Evolutionary conservation across 2,797 vertebrate species (phyloP).

Genomic region (Benthosema pterotum): DNA sequence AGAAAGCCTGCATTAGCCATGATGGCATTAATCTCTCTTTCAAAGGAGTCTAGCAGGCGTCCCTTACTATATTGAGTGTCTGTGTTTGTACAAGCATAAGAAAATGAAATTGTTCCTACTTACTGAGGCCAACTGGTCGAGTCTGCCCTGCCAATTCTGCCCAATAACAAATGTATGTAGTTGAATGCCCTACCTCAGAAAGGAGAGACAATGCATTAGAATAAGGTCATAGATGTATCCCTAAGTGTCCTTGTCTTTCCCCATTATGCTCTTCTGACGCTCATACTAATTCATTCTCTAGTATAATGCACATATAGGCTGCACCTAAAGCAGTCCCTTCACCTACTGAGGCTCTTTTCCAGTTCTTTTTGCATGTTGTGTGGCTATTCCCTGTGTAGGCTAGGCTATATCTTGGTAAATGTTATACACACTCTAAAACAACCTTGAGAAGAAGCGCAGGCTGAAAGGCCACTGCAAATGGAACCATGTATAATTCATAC

Average conservation of each 20-base stretch:
- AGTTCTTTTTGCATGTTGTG: background rate
- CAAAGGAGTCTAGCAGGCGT: background rate
- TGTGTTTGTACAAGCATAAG: background rate
- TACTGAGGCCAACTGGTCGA: too few relatives aligned
- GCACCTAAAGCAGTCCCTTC: background rate
- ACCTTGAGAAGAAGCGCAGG: conserved; percentile 5
- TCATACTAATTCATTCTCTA: background rate
- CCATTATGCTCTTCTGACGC: background rate
- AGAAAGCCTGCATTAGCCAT: conserved; percentile 1
- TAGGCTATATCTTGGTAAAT: background rate
- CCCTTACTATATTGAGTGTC: background rate
- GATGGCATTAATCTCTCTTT: background rate
- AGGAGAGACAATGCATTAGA: background rate
- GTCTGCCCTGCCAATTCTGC: too few relatives aligned
- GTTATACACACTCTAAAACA: background rate
- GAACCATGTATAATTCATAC: conserved; percentile 23
- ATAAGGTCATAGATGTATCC: background rate
- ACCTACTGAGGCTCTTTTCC: background rate
- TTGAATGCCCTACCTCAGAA: too few relatives aligned
- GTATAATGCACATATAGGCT: background rate
- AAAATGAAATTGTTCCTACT: too few relatives aligned
- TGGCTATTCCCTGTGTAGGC: background rate
- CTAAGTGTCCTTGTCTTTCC: background rate
- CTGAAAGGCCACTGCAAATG: conserved; percentile 3
- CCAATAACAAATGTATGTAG: too few relatives aligned